Base-by-base conservation (phyloP, 2,888 invertebrate genomes). In the Selenia dentaria region DNA sequence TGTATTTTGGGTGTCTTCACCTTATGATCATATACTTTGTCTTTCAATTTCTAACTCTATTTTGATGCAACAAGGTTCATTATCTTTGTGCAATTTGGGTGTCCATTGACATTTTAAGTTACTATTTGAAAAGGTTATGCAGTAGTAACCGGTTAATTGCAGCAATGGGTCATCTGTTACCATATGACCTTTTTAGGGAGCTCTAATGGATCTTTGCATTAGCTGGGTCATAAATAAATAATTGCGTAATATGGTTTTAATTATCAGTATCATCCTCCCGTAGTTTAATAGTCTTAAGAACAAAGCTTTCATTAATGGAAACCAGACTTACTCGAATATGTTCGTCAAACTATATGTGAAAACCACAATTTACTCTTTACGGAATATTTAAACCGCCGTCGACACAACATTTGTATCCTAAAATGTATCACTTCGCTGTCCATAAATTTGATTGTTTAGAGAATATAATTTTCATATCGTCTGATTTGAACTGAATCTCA, bases 141-240 rank as follows among this genome's bases (percentile, higher is more conserved):
- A 44, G 57, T 55, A 53, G 60, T 56, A 51, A 54, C 49, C 39
- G 48, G 57, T 51, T 57, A 57, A 54, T 60, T 52, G 57, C 49
- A 28, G 47, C 49, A 53, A 39, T 43, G 56, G 51, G 52, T 55
- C 51, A 47, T 48, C 49, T 54, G 44, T 35, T 51, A 37, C 29
- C 31, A 11, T 36, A 13, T 54, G 54, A 47, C 53, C 56, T 51
- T 51, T 45, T 45, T 50, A 47, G 38, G 46, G 46, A 42, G 38
- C 22, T 33, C 25, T 51, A 53, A 53, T 54, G 44, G 31, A 44
- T 44, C n/a, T 32, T 40, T 34, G 12, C 25, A 39, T 51, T 51
- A 28, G 33, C 36, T 32, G 12, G 24, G 28, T 25, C 29, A 18
- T 36, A 28, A 38, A 12, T 25, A 28, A 22, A 31, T 45, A 8